Evolutionary conservation across 2,888 invertebrate species (phyloP).

Genomic region (Sepiola atlantica): DNA sequence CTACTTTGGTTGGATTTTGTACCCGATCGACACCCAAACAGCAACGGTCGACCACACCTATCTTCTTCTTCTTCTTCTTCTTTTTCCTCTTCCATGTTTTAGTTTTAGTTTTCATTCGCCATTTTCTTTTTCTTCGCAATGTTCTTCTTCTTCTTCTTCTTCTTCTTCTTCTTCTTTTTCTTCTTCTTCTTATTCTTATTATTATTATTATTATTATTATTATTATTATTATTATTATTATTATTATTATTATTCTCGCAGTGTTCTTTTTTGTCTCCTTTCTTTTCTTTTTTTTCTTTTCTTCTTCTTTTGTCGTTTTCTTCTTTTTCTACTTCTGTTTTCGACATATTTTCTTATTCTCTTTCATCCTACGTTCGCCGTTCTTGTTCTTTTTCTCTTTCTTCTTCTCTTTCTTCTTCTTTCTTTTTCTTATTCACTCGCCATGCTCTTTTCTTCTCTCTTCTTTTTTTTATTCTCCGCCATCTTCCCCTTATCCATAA

Average conservation of each 20-base stretch:
- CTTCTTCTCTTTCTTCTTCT: too few relatives aligned
- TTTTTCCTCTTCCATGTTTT: neutral
- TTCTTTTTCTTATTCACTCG: neutral
- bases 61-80: neutral
- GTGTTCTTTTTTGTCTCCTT: neutral
- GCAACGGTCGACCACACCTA: neutral
- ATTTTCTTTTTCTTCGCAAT: neutral
- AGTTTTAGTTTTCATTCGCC: too few relatives aligned
- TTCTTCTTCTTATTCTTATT: neutral
- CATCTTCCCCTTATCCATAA: too few relatives aligned
- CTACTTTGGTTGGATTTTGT: neutral
- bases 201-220: neutral
- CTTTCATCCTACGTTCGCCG: too few relatives aligned
- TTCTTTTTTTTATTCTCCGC: too few relatives aligned
- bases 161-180: too few relatives aligned
- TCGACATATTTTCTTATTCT: neutral
- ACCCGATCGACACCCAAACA: constrained; percentile 7
- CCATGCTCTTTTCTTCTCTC: too few relatives aligned
- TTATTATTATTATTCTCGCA: neutral
- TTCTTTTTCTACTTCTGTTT: neutral
- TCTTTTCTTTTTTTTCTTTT: neutral
- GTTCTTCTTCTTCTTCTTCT: neutral
- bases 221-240: neutral
- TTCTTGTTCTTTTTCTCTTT: neutral
- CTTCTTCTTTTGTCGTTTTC: too few relatives aligned